Percentiles rank a stretch among this genome's conserved stretches.
phyloP scores from a whole-genome alignment of 1,140 invertebrate genomes.

The Drosophila paulistorum region DNA sequence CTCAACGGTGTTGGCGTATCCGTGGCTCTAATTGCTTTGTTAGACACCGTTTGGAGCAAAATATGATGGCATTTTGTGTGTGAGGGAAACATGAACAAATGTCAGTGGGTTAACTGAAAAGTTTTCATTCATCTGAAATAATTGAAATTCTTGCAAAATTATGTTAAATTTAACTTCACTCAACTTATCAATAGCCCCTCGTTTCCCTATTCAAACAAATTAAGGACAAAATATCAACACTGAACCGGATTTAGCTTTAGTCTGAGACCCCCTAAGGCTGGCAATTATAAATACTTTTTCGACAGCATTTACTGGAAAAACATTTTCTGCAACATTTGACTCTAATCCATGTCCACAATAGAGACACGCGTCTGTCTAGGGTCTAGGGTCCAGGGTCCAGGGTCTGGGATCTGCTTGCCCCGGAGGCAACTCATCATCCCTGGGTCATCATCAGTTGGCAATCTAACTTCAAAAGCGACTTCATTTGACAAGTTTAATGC shows the following conservation, averaged over 20 bases:
- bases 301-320: slow-evolving; percentile 54
- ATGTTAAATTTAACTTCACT: no score
- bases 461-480: slow-evolving; percentile 73
- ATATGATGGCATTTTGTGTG: slow-evolving; percentile 58
- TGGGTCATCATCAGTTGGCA: slow-evolving; percentile 38
- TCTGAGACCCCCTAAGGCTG: slow-evolving; percentile 42
- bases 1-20: slow-evolving; percentile 64
- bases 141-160: no score
- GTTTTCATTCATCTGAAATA: slow-evolving; percentile 15
- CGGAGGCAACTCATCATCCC: slow-evolving; percentile 25
- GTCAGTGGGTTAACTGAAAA: slow-evolving; percentile 32
- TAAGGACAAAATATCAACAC: slow-evolving; percentile 13
- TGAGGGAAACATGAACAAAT: neutral
- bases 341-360: slow-evolving; percentile 36
- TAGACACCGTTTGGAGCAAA: slow-evolving; percentile 66
- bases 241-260: slow-evolving; percentile 35
- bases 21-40: slow-evolving; percentile 76
- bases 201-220: neutral
- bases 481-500: slow-evolving; percentile 78
- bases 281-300: slow-evolving; percentile 63
- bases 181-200: slow-evolving; percentile 35
- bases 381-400: slow-evolving; percentile 39
- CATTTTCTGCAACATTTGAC: slow-evolving; percentile 57
- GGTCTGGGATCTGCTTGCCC: slow-evolving; percentile 35
- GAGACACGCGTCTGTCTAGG: slow-evolving; percentile 33